A percentile compares a stretch with the other conserved stretches of the same genome.
phyloP scores from a whole-genome alignment of 2,113 vertebrate species.

The Lepisosteus osseus region DNA sequence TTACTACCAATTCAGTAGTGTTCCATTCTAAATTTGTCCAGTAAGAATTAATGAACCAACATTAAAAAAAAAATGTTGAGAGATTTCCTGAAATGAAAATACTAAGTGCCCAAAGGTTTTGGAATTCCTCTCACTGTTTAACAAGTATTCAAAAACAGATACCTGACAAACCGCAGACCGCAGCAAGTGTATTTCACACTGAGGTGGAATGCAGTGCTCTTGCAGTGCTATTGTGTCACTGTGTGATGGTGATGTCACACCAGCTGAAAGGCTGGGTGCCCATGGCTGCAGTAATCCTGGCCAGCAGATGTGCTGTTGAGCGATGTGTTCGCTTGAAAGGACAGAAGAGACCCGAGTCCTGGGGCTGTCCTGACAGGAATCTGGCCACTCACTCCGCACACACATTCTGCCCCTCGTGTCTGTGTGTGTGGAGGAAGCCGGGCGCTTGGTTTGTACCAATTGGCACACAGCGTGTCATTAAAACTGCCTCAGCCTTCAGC shows the following conservation, averaged over 20 bases:
- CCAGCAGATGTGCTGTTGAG: slow-evolving; percentile 58
- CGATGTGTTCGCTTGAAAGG: slow-evolving; percentile 33
- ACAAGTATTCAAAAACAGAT: too few relatives aligned
- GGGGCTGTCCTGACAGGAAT: slow-evolving; percentile 29
- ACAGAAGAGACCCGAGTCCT: slow-evolving; percentile 31
- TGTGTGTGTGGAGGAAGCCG: slow-evolving; percentile 5
- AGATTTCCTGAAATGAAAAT: too few relatives aligned
- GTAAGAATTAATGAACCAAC: too few relatives aligned
- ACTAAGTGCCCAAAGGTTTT: too few relatives aligned
- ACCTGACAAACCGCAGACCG: too few relatives aligned
- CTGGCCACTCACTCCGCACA: slow-evolving; percentile 13
- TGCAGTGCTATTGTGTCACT: too few relatives aligned
- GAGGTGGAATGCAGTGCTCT: too few relatives aligned
- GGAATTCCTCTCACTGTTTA: too few relatives aligned
- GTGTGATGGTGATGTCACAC: not conserved
- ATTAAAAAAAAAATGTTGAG: too few relatives aligned
- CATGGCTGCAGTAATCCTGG: slow-evolving; percentile 31
- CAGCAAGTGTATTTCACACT: too few relatives aligned
- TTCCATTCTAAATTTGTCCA: too few relatives aligned
- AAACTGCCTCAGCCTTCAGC: slow-evolving; percentile 5
- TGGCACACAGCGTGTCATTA: slow-evolving; percentile 6
- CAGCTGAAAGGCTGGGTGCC: slow-evolving; percentile 5
- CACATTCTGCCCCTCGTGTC: not conserved
- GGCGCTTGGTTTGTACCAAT: not conserved
- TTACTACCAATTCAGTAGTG: too few relatives aligned